Evolutionary conservation across 2,888 invertebrate genomes (phyloP), one percentile per base, ranked within the genome.

Genomic region (Macaria liturata): DNA sequence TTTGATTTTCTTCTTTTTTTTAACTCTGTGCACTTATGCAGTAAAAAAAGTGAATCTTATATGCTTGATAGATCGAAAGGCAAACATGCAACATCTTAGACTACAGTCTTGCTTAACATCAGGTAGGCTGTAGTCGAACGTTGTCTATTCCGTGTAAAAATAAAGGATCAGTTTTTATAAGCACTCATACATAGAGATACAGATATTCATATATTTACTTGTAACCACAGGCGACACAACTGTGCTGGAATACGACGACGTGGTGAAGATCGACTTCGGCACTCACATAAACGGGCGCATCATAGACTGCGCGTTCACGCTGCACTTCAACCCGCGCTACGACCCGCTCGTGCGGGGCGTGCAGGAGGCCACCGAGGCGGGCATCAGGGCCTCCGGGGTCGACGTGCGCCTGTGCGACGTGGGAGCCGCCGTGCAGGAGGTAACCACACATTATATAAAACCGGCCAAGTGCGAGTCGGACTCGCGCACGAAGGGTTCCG

Each of bases 241-340:
- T 0, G 98, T 99, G 7, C 92, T 99, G 49, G 95, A 96, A 68
- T 97, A 97, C 75, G 98, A 99, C 76, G 99, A 99, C 87, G 99
- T 99, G 3, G 98, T 98, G 73, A 99, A 99, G 92, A 98, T 99
- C 70, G 99, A 99, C 88, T 99, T 99, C 88, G 99, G 99, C 51
- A 99, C 98, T 1, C 99, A 99, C 87, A 97, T 99, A 66, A 99
- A 99, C 85, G 99, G 99, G 60, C 95, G 98, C 57, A 99, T 99
- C 67, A 99, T 99, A 66, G 99, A 99, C 90, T 99, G 99, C 86
- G 99, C 99, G 30, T 99, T 99, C 88, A 99, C 99, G 3, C 88
- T 99, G 74, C 95, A 98, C 55, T 99, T 99, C 89, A 98, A 99
- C 91, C 96, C 97, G 3, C 98, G 98, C 77, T 99, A 98, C 85